phyloP scores from a whole-genome alignment of 2,888 invertebrate genomes.

The Ornithoptera priamus region DNA sequence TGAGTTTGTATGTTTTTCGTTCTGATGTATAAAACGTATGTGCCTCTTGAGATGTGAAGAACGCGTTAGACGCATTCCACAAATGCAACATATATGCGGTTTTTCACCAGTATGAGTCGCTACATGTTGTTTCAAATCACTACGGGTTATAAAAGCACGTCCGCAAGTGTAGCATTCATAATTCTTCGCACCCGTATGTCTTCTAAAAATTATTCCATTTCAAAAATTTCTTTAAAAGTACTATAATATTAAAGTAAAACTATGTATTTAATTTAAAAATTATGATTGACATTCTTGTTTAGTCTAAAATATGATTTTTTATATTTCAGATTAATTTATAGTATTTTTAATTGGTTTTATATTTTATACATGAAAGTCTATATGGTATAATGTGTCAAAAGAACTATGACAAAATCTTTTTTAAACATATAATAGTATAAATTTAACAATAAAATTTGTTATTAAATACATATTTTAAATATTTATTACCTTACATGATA shows the following conservation, averaged over 20 bases:
- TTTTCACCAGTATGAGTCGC: constrained; percentile 63
- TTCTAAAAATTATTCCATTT: constrained; percentile 47
- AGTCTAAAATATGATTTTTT: no score
- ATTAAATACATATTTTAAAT: background rate
- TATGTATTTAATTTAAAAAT: no score
- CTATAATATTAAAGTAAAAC: no score
- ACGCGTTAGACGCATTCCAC: constrained; percentile 63
- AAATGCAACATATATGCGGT: constrained; percentile 63
- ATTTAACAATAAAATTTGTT: background rate
- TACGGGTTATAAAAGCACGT: constrained; percentile 67
- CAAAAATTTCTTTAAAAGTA: no score
- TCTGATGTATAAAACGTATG: constrained; percentile 51
- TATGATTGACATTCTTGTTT: no score
- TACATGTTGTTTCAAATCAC: constrained; percentile 70
- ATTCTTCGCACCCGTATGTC: constrained; percentile 74
- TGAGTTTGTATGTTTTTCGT: constrained; percentile 40
- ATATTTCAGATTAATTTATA: no score
- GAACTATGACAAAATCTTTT: background rate
- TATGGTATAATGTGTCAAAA: no score
- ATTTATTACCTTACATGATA: constrained; percentile 46
- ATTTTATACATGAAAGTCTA: no score
- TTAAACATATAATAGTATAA: background rate
- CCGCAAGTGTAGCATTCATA: constrained; percentile 66
- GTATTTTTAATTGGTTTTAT: no score
- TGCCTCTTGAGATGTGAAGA: constrained; percentile 71